These are phyloP conservation scores for Lytechinus variegatus DNA, from an alignment of 35 echinoderm and acorn worm species.

Conservation along the genomic window DNA sequence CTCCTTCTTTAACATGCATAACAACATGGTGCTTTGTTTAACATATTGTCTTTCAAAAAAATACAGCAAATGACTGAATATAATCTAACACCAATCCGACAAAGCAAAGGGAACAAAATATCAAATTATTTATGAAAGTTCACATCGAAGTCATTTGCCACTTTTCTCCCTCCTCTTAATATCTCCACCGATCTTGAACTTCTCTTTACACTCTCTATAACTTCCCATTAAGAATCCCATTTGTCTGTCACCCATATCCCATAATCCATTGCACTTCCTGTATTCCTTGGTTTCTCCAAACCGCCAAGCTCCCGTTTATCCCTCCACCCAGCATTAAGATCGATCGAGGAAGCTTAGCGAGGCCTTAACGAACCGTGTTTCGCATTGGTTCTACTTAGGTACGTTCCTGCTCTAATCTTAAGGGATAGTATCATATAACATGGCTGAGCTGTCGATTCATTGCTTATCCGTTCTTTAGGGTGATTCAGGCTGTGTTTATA, in stretches of 20 bases:
- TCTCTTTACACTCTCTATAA: conserved; percentile 24
- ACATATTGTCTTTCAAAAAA: neutral
- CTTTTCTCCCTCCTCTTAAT: neutral
- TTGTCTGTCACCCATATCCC: conserved; percentile 42
- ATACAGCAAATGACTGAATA: neutral
- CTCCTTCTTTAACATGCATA: neutral
- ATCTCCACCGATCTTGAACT: conserved; percentile 38
- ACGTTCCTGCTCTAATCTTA: neutral
- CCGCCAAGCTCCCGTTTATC: neutral
- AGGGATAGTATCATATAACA: neutral
- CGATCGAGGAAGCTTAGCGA: neutral
- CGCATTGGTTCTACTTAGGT: neutral
- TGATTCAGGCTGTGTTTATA: neutral
- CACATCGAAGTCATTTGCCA: neutral
- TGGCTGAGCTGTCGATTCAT: neutral
- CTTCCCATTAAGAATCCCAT: neutral
- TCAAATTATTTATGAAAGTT: neutral
- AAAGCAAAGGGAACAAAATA: neutral
- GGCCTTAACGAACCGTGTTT: neutral
- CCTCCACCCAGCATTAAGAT: neutral
- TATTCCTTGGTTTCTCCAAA: neutral
- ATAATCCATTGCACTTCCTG: conserved; percentile 39
- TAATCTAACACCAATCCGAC: neutral
- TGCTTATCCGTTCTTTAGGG: neutral
- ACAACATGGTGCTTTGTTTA: neutral